These are phyloP conservation scores for Apamea anceps DNA, from an alignment of 2,888 invertebrate genomes.

Conservation along the genomic window DNA sequence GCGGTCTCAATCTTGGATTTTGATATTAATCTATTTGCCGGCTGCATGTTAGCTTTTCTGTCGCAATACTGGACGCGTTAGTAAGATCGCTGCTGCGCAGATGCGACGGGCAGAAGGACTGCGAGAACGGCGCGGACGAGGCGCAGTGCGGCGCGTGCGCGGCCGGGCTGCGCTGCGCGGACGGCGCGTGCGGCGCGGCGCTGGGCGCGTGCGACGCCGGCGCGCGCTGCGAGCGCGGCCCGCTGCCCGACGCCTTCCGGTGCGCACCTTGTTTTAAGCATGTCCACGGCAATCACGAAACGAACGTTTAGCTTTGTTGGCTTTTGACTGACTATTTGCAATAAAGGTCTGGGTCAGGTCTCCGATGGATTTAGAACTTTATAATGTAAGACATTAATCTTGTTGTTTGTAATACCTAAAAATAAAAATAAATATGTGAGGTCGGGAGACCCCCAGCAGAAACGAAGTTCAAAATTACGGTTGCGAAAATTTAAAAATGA, in stretches of 20 bases:
- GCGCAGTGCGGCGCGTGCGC: conserved; percentile 92
- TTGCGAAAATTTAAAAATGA: too few species aligned
- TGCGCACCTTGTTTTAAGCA: neutral
- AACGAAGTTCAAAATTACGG: too few species aligned
- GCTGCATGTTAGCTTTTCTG: neutral
- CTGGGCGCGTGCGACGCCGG: conserved; percentile 91
- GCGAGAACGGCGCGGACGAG: conserved; percentile 94
- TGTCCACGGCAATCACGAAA: too few species aligned
- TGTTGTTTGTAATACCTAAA: neutral
- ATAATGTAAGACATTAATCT: too few species aligned
- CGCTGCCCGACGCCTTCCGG: conserved; percentile 84
- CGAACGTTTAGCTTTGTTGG: too few species aligned
- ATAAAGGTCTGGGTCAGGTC: too few species aligned
- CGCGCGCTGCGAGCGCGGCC: conserved; percentile 82
- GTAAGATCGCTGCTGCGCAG: conserved; percentile 67
- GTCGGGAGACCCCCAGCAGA: too few species aligned
- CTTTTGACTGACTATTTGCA: too few species aligned
- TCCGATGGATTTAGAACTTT: too few species aligned
- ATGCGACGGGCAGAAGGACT: conserved; percentile 95
- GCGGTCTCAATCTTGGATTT: neutral
- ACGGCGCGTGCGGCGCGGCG: conserved; percentile 92
- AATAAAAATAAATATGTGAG: neutral
- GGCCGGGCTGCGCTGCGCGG: conserved; percentile 91
- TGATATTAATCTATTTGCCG: neutral
- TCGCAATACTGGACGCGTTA: neutral